Evolutionary conservation across 1,140 invertebrate genomes (phyloP).

Genomic region (Heliothis virescens): DNA sequence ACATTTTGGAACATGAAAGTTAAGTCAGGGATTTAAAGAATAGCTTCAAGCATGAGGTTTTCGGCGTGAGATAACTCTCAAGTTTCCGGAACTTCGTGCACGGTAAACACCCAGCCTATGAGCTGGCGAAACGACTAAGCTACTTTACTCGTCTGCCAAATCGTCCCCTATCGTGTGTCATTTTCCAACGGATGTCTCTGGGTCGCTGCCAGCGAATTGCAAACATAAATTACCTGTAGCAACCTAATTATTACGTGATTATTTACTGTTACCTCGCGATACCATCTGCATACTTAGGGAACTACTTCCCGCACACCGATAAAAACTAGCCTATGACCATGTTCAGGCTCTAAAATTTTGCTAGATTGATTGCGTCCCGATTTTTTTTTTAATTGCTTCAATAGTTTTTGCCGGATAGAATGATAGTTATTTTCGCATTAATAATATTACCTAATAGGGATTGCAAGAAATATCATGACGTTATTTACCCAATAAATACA

Average conservation of each 20-base stretch:
- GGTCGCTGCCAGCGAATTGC: slow-evolving; percentile 46
- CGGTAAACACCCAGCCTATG: background rate
- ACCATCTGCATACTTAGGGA: too few species aligned
- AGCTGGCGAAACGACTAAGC: slow-evolving; percentile 32
- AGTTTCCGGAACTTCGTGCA: slow-evolving; percentile 25
- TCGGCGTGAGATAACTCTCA: background rate
- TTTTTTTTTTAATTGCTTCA: too few species aligned
- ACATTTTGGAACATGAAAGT: too few species aligned
- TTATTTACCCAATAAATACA: too few species aligned
- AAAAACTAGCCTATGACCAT: too few species aligned
- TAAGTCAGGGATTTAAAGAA: too few species aligned
- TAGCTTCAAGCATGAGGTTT: background rate
- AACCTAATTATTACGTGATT: slow-evolving; percentile 47
- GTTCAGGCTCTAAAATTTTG: background rate
- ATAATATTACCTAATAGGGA: too few species aligned
- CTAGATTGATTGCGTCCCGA: background rate
- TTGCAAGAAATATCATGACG: too few species aligned
- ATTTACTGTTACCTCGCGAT: slow-evolving; percentile 11
- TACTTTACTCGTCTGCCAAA: slow-evolving; percentile 47
- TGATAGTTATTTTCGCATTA: too few species aligned
- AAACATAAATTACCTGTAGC: slow-evolving; percentile 47
- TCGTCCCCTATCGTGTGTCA: slow-evolving; percentile 51
- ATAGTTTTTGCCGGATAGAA: too few species aligned
- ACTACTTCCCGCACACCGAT: background rate
- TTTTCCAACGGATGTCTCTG: slow-evolving; percentile 50